Evolutionary conservation across 2,888 invertebrate species (phyloP).

Genomic region (Rambutsinella grinnellia): DNA sequence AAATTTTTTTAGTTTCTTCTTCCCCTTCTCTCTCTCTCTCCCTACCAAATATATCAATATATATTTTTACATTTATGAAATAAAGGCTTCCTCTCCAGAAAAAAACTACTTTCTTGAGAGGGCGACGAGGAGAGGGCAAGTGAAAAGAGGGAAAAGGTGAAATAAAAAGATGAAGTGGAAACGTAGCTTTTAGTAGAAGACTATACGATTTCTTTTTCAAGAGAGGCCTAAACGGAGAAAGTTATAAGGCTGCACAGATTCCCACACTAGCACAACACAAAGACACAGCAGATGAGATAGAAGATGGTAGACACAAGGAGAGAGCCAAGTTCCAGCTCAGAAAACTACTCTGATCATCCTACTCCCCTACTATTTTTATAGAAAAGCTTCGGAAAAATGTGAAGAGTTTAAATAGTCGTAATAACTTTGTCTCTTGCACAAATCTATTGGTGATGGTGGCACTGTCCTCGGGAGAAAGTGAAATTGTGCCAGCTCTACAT

Average conservation of each 20-base stretch:
- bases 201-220: constrained; percentile 13
- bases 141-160: constrained; percentile 16
- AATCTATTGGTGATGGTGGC: not conserved
- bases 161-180: constrained; percentile 1
- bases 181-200: constrained; percentile 1
- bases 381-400: not conserved
- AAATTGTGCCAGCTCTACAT: too few relatives aligned
- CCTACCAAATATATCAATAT: not conserved
- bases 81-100: not conserved
- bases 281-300: constrained; percentile 22
- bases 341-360: constrained; percentile 8
- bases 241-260: constrained; percentile 50
- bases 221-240: constrained; percentile 5
- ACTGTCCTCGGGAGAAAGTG: too few relatives aligned
- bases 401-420: not conserved
- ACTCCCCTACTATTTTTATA: not conserved
- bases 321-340: constrained; percentile 1
- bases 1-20: constrained; percentile 15
- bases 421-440: not conserved
- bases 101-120: constrained; percentile 1
- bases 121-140: constrained; percentile 11
- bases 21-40: not conserved
- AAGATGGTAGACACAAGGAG: constrained; percentile 29
- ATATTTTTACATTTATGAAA: not conserved
- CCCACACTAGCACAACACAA: constrained; percentile 43